Conservation (phyloP, 2,113 vertebrate species). For the Melanotaenia duboulayi region DNA sequence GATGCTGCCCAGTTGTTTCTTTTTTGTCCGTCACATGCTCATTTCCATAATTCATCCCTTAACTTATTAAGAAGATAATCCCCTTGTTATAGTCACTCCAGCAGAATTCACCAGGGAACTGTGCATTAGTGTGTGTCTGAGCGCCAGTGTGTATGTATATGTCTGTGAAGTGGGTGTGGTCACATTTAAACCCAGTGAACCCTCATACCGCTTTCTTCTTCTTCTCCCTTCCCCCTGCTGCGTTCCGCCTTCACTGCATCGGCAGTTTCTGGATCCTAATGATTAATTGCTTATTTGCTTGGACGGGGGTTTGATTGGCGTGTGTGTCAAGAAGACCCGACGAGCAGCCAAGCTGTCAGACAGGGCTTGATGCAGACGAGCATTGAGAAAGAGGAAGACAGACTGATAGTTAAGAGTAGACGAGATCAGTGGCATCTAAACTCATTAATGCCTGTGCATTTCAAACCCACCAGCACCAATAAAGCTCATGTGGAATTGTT, state of each 20-base stretch:
- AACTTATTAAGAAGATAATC: slow-evolving; percentile 77
- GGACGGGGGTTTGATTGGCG: slow-evolving; percentile 68
- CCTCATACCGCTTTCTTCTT: slow-evolving; percentile 36
- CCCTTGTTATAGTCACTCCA: slow-evolving; percentile 60
- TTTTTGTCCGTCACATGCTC: slow-evolving; percentile 41
- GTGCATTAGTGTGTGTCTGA: slow-evolving; percentile 10
- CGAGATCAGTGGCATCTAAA: slow-evolving; percentile 52
- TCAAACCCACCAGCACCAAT: slow-evolving; percentile 19
- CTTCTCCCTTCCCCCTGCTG: slow-evolving; percentile 5
- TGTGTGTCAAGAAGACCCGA: slow-evolving; percentile 68
- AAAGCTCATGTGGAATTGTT: neutral
- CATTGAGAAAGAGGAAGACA: slow-evolving; percentile 15
- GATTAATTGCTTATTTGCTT: slow-evolving; percentile 77
- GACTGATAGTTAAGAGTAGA: slow-evolving; percentile 37
- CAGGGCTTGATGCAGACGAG: slow-evolving; percentile 38
- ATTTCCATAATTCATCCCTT: slow-evolving; percentile 76
- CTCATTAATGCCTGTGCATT: slow-evolving; percentile 37
- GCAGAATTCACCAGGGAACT: slow-evolving; percentile 52
- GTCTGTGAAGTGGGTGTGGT: slow-evolving; percentile 41
- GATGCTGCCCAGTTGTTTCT: slow-evolving; percentile 65
- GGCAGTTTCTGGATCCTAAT: slow-evolving; percentile 68
- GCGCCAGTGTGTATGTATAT: neutral
- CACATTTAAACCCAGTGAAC: slow-evolving; percentile 63
- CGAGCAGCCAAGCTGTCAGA: slow-evolving; percentile 73
- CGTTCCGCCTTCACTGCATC: slow-evolving; percentile 11